A percentile compares a stretch with the other conserved stretches of the same genome.
These are phyloP conservation scores for Papilio helenus DNA, from an alignment of 1,140 invertebrate genomes.

Conservation along the genomic window DNA sequence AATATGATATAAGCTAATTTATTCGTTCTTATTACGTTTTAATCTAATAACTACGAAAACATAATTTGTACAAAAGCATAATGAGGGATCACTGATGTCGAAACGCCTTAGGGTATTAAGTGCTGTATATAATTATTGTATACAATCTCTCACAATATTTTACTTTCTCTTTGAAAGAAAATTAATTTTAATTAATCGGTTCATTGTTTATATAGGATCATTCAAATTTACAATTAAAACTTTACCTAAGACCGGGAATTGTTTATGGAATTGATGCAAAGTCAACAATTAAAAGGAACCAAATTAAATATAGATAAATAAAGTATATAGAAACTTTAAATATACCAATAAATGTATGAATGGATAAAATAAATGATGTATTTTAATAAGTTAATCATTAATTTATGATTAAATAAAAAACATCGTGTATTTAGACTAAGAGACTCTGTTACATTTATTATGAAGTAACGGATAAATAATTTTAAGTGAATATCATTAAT, in stretches of 20 bases:
- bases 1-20: not conserved
- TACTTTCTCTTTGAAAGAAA: constrained; percentile 48
- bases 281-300: constrained; percentile 68
- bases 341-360: constrained; percentile 22
- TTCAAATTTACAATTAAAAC: constrained; percentile 43
- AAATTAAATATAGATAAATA: constrained; percentile 49
- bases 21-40: not conserved
- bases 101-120: constrained; percentile 71
- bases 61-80: constrained; percentile 49
- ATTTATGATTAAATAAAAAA: constrained; percentile 19
- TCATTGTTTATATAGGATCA: constrained; percentile 31
- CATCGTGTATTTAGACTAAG: not conserved
- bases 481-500: constrained; percentile 18
- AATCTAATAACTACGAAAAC: not conserved
- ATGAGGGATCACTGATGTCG: constrained; percentile 72
- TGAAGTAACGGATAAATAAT: constrained; percentile 15
- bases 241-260: constrained; percentile 58
- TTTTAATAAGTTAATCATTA: not conserved
- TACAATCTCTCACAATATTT: constrained; percentile 58
- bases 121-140: constrained; percentile 69
- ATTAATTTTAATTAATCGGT: constrained; percentile 34
- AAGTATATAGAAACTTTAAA: constrained; percentile 19
- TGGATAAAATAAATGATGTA: constrained; percentile 9
- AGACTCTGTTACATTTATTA: constrained; percentile 21
- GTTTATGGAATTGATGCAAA: constrained; percentile 70